These are phyloP conservation scores for Lycaena phlaeas DNA, from an alignment of 2,888 invertebrate genomes.

Conservation along the genomic window DNA sequence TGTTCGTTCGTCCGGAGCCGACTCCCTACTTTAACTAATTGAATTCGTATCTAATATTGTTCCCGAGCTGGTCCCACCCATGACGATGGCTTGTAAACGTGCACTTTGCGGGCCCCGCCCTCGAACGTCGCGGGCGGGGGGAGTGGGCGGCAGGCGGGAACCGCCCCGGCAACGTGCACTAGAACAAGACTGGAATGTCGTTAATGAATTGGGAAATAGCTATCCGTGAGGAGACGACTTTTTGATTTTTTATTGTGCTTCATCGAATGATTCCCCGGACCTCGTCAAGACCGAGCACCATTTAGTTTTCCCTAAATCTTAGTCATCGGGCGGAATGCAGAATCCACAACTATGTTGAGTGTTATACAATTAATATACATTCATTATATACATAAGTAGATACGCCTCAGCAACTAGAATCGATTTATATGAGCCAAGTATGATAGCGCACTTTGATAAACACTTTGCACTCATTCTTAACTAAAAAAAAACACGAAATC, in stretches of 20 bases:
- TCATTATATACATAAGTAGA: slow-evolving; percentile 71
- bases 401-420: slow-evolving; percentile 57
- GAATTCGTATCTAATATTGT: slow-evolving; percentile 68
- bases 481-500: slow-evolving; percentile 43
- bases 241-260: neutral
- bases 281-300: slow-evolving; percentile 24
- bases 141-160: no score
- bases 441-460: slow-evolving; percentile 35
- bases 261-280: slow-evolving; percentile 10
- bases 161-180: slow-evolving; percentile 36
- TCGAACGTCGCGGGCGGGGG: no score
- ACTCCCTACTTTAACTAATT: slow-evolving; percentile 58
- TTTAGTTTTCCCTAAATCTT: slow-evolving; percentile 61
- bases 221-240: slow-evolving; percentile 38
- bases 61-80: slow-evolving; percentile 73
- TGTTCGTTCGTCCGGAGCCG: slow-evolving; percentile 40
- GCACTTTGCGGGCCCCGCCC: slow-evolving; percentile 34
- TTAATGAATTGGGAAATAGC: slow-evolving; percentile 59
- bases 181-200: slow-evolving; percentile 72
- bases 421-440: slow-evolving; percentile 54
- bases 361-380: slow-evolving; percentile 48
- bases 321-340: slow-evolving; percentile 74
- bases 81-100: slow-evolving; percentile 67
- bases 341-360: slow-evolving; percentile 74
- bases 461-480: slow-evolving; percentile 41